These are phyloP conservation scores for Ibycter americanus DNA, from an alignment of 2,797 vertebrate species.

Conservation along the genomic window DNA sequence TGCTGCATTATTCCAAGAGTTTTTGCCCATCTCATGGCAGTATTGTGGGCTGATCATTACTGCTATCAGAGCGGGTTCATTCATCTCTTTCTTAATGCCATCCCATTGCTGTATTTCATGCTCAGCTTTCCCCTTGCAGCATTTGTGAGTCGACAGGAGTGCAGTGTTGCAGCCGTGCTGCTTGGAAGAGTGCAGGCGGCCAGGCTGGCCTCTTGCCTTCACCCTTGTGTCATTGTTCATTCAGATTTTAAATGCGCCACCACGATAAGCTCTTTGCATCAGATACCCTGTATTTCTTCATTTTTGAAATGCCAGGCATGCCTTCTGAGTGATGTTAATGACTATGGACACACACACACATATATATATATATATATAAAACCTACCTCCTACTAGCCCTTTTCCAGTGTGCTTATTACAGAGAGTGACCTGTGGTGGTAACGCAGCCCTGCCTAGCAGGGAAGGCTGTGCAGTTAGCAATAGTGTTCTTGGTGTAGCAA, in stretches of 20 bases:
- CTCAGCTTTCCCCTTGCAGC: neutral
- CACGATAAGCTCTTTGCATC: neutral
- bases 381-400: neutral
- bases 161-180: fast-evolving
- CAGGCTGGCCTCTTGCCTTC: neutral
- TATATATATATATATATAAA: neutral
- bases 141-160: neutral
- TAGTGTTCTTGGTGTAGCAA: neutral
- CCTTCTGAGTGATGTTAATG: neutral
- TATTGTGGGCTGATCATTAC: neutral
- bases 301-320: conserved; percentile 6
- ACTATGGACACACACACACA: neutral
- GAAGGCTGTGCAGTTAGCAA: neutral
- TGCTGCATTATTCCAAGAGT: neutral
- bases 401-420: neutral
- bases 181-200: neutral
- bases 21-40: neutral
- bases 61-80: fast-evolving
- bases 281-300: neutral
- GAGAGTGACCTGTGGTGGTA: neutral
- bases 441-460: neutral
- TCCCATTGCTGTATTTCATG: neutral
- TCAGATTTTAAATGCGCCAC: neutral
- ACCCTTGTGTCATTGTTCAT: neutral
- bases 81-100: neutral